Conservation (phyloP, 2,888 invertebrate genomes). For the Petrophora chlorosata region DNA sequence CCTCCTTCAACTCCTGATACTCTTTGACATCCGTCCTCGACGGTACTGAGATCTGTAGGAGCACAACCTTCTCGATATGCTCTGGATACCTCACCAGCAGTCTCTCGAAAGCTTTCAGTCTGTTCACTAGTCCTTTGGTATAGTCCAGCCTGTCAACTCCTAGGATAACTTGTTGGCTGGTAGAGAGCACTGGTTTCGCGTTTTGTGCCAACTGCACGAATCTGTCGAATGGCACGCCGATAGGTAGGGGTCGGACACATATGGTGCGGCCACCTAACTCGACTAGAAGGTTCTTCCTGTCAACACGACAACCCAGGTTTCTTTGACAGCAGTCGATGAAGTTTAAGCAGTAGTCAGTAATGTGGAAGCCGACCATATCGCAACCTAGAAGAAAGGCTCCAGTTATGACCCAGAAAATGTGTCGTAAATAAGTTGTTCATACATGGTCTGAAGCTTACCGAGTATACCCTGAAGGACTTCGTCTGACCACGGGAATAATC, state of each 20-base stretch:
- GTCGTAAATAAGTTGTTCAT: too few relatives aligned
- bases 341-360: conserved; percentile 94
- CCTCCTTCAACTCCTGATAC: conserved; percentile 94
- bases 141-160: conserved; percentile 96
- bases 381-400: conserved; percentile 83
- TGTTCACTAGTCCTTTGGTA: conserved; percentile 94
- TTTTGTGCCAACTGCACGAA: conserved; percentile 92
- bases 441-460: too few relatives aligned
- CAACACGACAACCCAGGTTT: conserved; percentile 93
- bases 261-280: conserved; percentile 95
- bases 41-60: conserved; percentile 94
- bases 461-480: conserved; percentile 96
- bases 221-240: conserved; percentile 94
- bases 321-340: conserved; percentile 96
- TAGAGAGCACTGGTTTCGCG: conserved; percentile 86
- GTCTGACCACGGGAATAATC: conserved; percentile 96
- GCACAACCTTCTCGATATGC: conserved; percentile 91
- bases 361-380: conserved; percentile 97
- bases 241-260: conserved; percentile 92
- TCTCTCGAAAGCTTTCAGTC: conserved; percentile 91
- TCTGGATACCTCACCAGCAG: conserved; percentile 93
- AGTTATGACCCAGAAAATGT: conserved; percentile 7
- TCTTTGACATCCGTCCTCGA: conserved; percentile 95
- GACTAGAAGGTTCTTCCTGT: conserved; percentile 92
- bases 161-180: conserved; percentile 91